Evolutionary conservation across 2,797 vertebrate genomes (phyloP).

Genomic region (Cyclura pinguis): DNA sequence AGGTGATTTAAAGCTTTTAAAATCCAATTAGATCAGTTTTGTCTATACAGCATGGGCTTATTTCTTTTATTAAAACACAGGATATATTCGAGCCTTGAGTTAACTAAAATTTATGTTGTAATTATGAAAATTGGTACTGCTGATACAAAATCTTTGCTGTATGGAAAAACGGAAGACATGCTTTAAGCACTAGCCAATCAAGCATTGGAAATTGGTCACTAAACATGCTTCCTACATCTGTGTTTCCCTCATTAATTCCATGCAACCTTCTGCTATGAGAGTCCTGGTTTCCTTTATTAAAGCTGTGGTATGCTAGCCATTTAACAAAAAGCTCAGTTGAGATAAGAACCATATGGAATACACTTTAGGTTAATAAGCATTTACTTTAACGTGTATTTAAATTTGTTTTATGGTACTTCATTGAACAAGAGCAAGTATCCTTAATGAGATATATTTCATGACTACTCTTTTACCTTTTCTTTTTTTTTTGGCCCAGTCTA

Average conservation of each 20-base stretch:
- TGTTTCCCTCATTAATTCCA: constrained; percentile 27
- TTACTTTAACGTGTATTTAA: constrained; percentile 38
- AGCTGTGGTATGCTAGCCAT: not conserved
- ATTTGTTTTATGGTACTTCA: not conserved
- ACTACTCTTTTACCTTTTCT: constrained; percentile 9
- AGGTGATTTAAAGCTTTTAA: constrained; percentile 49
- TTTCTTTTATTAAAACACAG: constrained; percentile 46
- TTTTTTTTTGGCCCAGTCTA: not conserved
- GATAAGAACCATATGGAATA: constrained; percentile 34
- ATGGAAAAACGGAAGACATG: constrained; percentile 41
- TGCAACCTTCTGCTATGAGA: constrained; percentile 9
- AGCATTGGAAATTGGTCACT: constrained; percentile 24
- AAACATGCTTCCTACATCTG: constrained; percentile 37
- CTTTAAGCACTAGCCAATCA: constrained; percentile 30
- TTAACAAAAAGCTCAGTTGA: constrained; percentile 25
- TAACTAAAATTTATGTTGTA: constrained; percentile 52
- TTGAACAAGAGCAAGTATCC: constrained; percentile 29
- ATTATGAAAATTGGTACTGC: constrained; percentile 46
- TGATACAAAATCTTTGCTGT: constrained; percentile 33
- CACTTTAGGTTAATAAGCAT: constrained; percentile 14
- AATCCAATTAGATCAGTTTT: constrained; percentile 48
- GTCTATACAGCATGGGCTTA: not conserved
- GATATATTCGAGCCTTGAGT: constrained; percentile 22
- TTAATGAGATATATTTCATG: constrained; percentile 26
- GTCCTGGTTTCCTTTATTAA: constrained; percentile 34